Conservation (phyloP, 2,113 vertebrate genomes). For the Aix galericulata region DNA sequence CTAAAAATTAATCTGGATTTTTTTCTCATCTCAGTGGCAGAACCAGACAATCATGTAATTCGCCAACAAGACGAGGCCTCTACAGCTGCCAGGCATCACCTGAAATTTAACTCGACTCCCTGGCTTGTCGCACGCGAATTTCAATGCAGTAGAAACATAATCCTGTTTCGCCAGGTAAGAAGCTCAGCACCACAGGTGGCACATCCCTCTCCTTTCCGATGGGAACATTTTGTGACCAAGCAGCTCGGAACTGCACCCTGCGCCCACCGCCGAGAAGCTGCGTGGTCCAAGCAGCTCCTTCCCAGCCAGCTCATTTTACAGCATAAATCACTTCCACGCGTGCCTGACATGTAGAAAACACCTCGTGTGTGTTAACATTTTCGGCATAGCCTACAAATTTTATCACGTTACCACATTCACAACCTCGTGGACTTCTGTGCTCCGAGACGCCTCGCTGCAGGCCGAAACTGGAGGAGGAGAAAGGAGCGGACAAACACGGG, state of each 20-base stretch:
- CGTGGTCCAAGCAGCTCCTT: not conserved
- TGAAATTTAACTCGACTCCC: not conserved
- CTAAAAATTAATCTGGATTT: not conserved
- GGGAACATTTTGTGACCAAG: not conserved
- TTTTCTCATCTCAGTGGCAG: not conserved
- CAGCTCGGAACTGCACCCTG: not conserved
- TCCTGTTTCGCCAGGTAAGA: not conserved
- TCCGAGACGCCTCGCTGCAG: not conserved
- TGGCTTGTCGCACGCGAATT: not conserved
- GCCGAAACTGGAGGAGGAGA: not conserved
- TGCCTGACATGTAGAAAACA: not conserved
- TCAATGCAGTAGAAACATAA: not conserved
- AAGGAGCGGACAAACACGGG: not conserved
- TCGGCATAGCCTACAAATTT: not conserved
- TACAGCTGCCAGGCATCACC: not conserved
- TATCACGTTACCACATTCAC: not conserved
- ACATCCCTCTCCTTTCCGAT: not conserved
- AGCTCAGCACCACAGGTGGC: not conserved
- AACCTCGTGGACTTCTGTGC: fast-evolving
- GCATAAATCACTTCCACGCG: not conserved
- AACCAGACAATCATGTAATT: not conserved
- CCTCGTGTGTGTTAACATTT: not conserved
- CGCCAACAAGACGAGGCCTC: not conserved
- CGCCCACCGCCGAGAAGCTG: not conserved
- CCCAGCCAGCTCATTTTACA: not conserved